Evolutionary conservation across 2,113 vertebrate genomes (phyloP).

Genomic region (Sinocyclocheilus anshuiensis): DNA sequence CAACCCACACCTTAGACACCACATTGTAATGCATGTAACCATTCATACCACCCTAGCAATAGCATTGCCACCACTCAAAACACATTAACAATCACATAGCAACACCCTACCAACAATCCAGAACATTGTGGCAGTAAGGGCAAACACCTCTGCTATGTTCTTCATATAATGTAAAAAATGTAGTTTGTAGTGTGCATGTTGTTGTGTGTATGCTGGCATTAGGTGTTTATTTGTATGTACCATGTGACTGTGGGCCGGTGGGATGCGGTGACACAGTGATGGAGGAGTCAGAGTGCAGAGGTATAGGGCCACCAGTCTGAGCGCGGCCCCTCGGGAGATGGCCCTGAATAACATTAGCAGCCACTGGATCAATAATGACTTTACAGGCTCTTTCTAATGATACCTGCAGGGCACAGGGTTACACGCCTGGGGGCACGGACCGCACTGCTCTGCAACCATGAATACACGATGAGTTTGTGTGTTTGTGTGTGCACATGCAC

Average conservation of each 20-base stretch:
- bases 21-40: background rate
- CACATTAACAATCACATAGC: background rate
- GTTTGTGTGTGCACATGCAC: background rate
- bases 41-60: background rate
- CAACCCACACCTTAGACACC: background rate
- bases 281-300: conserved; percentile 60
- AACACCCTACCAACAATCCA: background rate
- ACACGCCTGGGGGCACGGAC: conserved; percentile 70
- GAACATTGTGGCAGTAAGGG: background rate
- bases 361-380: conserved; percentile 79
- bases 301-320: conserved; percentile 67
- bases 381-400: conserved; percentile 77
- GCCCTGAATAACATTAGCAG: conserved; percentile 72
- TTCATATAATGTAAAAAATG: background rate
- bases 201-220: background rate
- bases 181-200: background rate
- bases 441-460: conserved; percentile 70
- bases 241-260: background rate
- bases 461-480: conserved; percentile 59
- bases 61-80: background rate
- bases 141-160: background rate
- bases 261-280: conserved; percentile 50
- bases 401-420: conserved; percentile 79
- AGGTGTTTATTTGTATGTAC: conserved; percentile 16
- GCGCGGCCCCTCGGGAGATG: conserved; percentile 66